Conservation (phyloP, 2,797 vertebrate species). For the Orestias chungarensis region DNA sequence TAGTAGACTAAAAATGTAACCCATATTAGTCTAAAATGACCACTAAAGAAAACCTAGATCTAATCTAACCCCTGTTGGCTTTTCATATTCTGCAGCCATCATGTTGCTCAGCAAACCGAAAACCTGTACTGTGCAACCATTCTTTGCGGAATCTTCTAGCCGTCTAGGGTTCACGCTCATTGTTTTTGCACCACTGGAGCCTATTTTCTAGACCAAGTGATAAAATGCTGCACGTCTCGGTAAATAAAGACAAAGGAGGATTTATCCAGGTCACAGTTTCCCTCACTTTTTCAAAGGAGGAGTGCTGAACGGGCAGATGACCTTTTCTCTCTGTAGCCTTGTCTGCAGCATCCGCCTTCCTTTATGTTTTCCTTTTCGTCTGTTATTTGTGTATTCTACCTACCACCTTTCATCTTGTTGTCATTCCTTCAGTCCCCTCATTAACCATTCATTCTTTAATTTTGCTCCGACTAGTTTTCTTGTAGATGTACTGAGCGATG, state of each 20-base stretch:
- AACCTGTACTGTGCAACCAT: neutral
- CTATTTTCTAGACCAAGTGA: constrained; percentile 40
- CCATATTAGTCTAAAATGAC: neutral
- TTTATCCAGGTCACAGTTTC: constrained; percentile 57
- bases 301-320: constrained; percentile 61
- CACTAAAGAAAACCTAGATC: neutral
- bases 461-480: neutral
- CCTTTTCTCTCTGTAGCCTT: constrained; percentile 60
- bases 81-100: neutral
- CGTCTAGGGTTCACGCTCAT: constrained; percentile 8
- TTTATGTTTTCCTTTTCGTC: constrained; percentile 12
- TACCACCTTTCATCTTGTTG: constrained; percentile 12
- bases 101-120: neutral
- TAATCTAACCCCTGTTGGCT: neutral
- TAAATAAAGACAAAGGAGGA: constrained; percentile 56
- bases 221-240: constrained; percentile 44
- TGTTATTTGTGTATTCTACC: constrained; percentile 16
- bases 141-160: constrained; percentile 4
- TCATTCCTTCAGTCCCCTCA: neutral
- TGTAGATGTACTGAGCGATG: constrained; percentile 16
- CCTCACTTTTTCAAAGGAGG: constrained; percentile 49
- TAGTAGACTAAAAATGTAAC: neutral
- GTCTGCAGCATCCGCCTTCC: constrained; percentile 20
- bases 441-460: neutral
- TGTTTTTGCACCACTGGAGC: constrained; percentile 32